A percentile compares a stretch with the other conserved stretches of the same genome.
Conservation (phyloP, 2,113 vertebrate genomes). For the Entomyzon cyanotis region DNA sequence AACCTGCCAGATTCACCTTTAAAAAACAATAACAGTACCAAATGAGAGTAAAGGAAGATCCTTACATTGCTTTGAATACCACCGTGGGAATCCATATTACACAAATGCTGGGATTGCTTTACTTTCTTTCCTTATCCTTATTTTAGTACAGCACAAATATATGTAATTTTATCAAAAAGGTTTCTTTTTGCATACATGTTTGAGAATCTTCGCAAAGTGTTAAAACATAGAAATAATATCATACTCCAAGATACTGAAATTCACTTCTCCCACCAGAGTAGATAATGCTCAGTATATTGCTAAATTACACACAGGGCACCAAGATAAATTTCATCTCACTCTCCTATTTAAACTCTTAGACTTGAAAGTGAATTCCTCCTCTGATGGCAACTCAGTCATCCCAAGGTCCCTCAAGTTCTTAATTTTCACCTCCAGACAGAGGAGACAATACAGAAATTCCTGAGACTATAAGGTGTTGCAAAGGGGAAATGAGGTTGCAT, state of each 20-base stretch:
- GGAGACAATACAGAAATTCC: background rate
- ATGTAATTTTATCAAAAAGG: background rate
- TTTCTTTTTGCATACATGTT: background rate
- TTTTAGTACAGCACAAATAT: background rate
- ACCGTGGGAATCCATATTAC: background rate
- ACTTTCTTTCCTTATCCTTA: background rate
- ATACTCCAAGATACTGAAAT: background rate
- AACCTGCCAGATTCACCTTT: constrained; percentile 53
- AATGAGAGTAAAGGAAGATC: background rate
- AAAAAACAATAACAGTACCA: constrained; percentile 4
- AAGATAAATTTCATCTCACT: background rate
- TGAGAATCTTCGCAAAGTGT: background rate
- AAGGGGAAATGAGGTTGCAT: background rate
- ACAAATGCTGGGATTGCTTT: background rate
- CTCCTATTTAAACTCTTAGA: background rate
- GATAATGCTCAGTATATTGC: background rate
- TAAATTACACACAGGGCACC: background rate
- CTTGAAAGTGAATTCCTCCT: background rate
- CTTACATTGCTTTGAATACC: background rate
- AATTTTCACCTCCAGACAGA: background rate
- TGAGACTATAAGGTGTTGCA: background rate
- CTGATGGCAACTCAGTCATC: background rate
- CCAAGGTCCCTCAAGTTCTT: background rate
- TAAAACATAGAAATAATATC: background rate
- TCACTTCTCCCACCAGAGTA: background rate